Percentiles rank a stretch among this genome's conserved stretches.
Conservation (phyloP, 2,888 invertebrate species). For the Caenorhabditis sulstoni region DNA sequence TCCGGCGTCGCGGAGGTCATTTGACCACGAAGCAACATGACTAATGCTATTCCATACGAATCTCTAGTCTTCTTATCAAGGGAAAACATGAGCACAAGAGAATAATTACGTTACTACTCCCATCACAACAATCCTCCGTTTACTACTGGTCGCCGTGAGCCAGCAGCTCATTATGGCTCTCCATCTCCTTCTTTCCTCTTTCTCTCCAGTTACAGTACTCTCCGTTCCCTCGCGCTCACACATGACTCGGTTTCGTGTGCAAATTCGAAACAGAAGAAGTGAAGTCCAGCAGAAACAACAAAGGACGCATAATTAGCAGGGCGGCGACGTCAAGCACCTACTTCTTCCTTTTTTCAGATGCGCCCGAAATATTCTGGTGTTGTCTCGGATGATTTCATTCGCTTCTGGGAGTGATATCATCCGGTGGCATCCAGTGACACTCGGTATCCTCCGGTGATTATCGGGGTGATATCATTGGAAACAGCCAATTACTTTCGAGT, state of each 20-base stretch:
- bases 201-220: not conserved
- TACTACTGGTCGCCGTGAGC: conserved; percentile 6
- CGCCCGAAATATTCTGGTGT: not conserved
- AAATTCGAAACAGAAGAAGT: not conserved
- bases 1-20: conserved; percentile 39
- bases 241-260: not conserved
- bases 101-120: not conserved
- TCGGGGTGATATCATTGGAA: conserved; percentile 29
- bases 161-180: conserved; percentile 6
- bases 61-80: too few relatives aligned
- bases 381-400: conserved; percentile 29
- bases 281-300: conserved; percentile 5
- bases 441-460: conserved; percentile 17
- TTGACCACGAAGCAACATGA: conserved; percentile 39
- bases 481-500: conserved; percentile 15
- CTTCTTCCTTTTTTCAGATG: too few relatives aligned
- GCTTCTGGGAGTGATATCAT: conserved; percentile 27
- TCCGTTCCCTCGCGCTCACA: conserved; percentile 8
- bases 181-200: too few relatives aligned
- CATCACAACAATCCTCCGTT: conserved; percentile 16
- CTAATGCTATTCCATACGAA: conserved; percentile 3
- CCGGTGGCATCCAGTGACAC: conserved; percentile 31
- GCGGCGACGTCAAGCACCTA: not conserved
- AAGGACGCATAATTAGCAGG: not conserved
- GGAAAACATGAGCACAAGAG: not conserved